These are phyloP conservation scores for Catostomus latipinnis DNA, from an alignment of 2,797 vertebrate genomes.

Conservation along the genomic window DNA sequence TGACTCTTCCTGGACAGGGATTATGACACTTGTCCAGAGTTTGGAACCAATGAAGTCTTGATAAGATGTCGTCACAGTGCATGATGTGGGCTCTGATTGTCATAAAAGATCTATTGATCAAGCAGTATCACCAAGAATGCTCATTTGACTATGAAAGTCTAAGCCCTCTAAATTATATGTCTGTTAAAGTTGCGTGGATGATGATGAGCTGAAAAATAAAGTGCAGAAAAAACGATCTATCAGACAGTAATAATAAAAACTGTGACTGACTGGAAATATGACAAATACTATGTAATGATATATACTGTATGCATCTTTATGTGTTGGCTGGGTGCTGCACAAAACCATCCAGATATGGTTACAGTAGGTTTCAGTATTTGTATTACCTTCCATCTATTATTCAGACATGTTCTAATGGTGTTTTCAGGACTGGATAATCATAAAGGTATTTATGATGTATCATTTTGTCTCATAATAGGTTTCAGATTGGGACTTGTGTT, in stretches of 20 bases:
- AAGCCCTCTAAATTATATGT: no score
- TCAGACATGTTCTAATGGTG: slow-evolving; percentile 60
- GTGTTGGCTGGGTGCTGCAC: slow-evolving; percentile 28
- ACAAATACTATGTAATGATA: slow-evolving; percentile 1
- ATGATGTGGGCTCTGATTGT: no score
- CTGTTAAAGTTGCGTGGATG: no score
- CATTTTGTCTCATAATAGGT: slow-evolving; percentile 54
- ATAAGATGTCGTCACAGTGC: no score
- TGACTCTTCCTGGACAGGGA: no score
- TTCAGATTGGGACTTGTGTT: slow-evolving; percentile 51
- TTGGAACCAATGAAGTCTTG: no score
- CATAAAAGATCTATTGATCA: no score
- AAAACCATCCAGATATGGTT: slow-evolving; percentile 52
- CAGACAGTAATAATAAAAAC: not conserved
- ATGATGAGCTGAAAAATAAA: no score
- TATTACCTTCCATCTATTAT: slow-evolving; percentile 66
- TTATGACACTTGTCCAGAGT: no score
- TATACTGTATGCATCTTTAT: slow-evolving; percentile 20
- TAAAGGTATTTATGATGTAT: slow-evolving; percentile 54
- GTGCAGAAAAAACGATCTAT: no score
- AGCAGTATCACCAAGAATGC: no score
- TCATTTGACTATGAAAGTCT: no score
- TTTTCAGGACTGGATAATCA: slow-evolving; percentile 56
- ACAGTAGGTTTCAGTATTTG: slow-evolving; percentile 50
- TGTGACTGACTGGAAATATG: not conserved